phyloP scores from a whole-genome alignment of 2,888 invertebrate genomes.

The Acrobasis consociella region DNA sequence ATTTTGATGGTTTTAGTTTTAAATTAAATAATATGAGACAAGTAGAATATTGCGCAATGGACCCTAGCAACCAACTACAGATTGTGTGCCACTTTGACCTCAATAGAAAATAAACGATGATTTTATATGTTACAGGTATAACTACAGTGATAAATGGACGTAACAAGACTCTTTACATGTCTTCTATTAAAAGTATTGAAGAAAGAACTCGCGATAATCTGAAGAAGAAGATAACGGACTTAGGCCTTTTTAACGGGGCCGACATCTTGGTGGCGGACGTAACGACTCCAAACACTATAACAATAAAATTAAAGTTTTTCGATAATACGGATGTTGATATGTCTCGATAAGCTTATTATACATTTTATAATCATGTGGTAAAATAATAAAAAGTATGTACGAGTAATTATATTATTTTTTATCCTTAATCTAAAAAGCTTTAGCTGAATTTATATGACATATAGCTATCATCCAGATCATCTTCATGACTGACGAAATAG shows the following conservation, averaged over 20 bases:
- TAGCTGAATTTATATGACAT: too few relatives aligned
- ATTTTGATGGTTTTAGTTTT: conserved; percentile 19
- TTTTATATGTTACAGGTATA: conserved; percentile 79
- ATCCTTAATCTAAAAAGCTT: too few relatives aligned
- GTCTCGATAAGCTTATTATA: conserved; percentile 44
- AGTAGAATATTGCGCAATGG: too few relatives aligned
- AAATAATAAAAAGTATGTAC: too few relatives aligned
- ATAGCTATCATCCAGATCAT: too few relatives aligned
- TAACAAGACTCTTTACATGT: conserved; percentile 96
- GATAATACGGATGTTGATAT: conserved; percentile 81
- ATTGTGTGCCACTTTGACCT: neutral
- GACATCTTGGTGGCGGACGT: conserved; percentile 96
- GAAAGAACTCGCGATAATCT: conserved; percentile 94
- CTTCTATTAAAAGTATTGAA: conserved; percentile 95
- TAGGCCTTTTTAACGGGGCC: conserved; percentile 92
- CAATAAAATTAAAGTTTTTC: conserved; percentile 87
- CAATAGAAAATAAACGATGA: conserved; percentile 2
- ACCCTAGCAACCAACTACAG: too few relatives aligned
- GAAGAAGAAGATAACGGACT: conserved; percentile 91
- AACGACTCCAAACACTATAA: conserved; percentile 92
- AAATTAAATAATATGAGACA: neutral
- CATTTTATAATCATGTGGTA: neutral
- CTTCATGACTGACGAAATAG: too few relatives aligned
- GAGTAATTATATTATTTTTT: too few relatives aligned
- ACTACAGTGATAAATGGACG: conserved; percentile 92